Evolutionary conservation across 2,888 invertebrate species (phyloP), one percentile per base, ranked within the genome.

Genomic region (Anorthoa munda): DNA sequence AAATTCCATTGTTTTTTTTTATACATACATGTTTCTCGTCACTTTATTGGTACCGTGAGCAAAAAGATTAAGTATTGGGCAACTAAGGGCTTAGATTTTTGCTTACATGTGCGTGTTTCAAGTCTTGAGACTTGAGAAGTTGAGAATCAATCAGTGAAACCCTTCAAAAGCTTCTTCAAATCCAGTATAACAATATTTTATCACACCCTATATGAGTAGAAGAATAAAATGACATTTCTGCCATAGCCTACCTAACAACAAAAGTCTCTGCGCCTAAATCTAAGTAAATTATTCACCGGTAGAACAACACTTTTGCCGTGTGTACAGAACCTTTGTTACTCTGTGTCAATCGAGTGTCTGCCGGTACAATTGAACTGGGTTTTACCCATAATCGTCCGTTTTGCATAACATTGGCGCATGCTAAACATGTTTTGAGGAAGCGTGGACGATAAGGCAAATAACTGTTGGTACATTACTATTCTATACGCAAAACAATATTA

Each of bases 381-480:
- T 88, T 88, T 87, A 74, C 86, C 89, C 80, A 61, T 75, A 83
- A 82, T 82, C 74, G 68, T 59, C 31, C 60, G 64, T 76, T 85
- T 82, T 71, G 66, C 69, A 75, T 79, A 79, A 71, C 69, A 69
- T 58, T 72, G 74, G 50, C 58, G 59, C 73, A 81, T 82, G 77
- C 77, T 75, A 74, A 78, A 84, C 81, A 79, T 78, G 79, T 80
- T 77, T 75, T 80, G 77, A 87, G 86, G 86, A 88, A 84, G 83
- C 79, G 77, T 60, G 26, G 39, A 66, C 73, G 87, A 87, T 86
- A 87, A 85, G 77, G 75, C 77, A 72, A 79, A 75, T 81, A 83
- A 81, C 61, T 70, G 70, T 66, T 66, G 55, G 46, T 46, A 61
- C 23, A 76, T 81, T 67, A 66, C 56, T 74, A 82, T 84, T 76